These are phyloP conservation scores for Nephrotoma flavescens DNA, from an alignment of 2,888 invertebrate genomes.

Conservation along the genomic window DNA sequence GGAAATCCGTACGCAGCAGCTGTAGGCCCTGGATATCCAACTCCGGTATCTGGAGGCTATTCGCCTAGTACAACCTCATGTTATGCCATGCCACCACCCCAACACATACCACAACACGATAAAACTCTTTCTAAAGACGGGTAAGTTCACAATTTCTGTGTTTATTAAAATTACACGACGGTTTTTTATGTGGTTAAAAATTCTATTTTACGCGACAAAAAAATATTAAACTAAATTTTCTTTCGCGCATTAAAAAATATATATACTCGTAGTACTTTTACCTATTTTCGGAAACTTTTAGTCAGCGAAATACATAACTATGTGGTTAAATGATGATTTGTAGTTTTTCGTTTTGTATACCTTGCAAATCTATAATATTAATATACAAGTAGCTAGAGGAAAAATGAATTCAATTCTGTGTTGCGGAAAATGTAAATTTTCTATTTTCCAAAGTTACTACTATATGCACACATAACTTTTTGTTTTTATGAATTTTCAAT, in stretches of 20 bases:
- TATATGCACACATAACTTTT: background rate
- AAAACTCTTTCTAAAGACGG: slow-evolving; percentile 38
- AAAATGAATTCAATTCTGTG: background rate
- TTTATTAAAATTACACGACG: background rate
- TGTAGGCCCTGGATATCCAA: slow-evolving; percentile 43
- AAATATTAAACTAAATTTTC: background rate
- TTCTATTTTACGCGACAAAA: background rate
- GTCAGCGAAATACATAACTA: background rate
- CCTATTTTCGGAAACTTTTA: background rate
- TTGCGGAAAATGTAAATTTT: slow-evolving; percentile 1
- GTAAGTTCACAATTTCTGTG: slow-evolving; percentile 20
- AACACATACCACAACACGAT: slow-evolving; percentile 60
- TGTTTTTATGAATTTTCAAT: background rate
- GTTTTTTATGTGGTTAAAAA: background rate
- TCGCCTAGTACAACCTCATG: slow-evolving; percentile 53
- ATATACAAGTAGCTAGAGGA: background rate
- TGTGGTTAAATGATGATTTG: background rate
- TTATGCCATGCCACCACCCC: slow-evolving; percentile 80
- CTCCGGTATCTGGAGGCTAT: slow-evolving; percentile 54
- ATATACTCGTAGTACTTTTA: background rate
- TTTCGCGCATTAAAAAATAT: background rate
- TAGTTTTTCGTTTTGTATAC: background rate
- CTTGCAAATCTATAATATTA: background rate
- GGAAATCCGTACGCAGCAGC: slow-evolving; percentile 32
- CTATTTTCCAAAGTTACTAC: background rate